Base-by-base conservation (phyloP, 2,797 vertebrate genomes). In the Numenius phaeopus region DNA sequence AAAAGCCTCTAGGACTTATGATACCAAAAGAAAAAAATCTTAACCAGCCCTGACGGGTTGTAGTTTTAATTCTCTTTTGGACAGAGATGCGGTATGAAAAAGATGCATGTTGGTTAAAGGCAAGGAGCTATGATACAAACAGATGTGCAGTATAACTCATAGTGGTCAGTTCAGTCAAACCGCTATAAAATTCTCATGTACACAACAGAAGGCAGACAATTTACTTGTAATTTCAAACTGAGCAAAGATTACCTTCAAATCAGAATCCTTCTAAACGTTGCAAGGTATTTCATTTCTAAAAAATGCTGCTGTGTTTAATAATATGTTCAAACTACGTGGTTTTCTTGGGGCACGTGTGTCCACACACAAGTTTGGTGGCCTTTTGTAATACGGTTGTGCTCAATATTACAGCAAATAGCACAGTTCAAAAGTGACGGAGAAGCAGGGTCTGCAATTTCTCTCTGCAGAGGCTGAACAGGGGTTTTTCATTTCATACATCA, bases 401-500 rank as follows among this genome's bases (percentile, higher is more conserved):
- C 59, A 21, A 29, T 15, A 17, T 20, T 26, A 22, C n/a, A 55
- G 27, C 58, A 89, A 81, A 54, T 23, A 72, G 66, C 65, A 22
- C 9, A 30, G 61, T 42, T 65, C 81, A 82, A 20, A 86, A 62
- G 57, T 26, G 71, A 46, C 21, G 32, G 57, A 39, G 58, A 40
- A 80, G 44, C 57, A 24, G 2, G 7, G 19, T 44, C 84, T 93
- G 86, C 67, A 59, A 9, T 39, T 71, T 81, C 70, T 73, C 69
- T 70, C 88, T 40, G 27, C 66, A 64, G 57, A 42, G 49, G 40
- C 29, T 54, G 61, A 84, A 54, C 21, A 32, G 54, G 18, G 13
- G 6, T 8, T 54, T 89, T n/a, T 61, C 75, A 71, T 93, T 89
- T 85, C 85, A 87, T 91, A 66, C 75, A 84, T 84, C 92, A 87